Conservation (phyloP, 2,113 vertebrate species). For the Cervus canadensis region DNA sequence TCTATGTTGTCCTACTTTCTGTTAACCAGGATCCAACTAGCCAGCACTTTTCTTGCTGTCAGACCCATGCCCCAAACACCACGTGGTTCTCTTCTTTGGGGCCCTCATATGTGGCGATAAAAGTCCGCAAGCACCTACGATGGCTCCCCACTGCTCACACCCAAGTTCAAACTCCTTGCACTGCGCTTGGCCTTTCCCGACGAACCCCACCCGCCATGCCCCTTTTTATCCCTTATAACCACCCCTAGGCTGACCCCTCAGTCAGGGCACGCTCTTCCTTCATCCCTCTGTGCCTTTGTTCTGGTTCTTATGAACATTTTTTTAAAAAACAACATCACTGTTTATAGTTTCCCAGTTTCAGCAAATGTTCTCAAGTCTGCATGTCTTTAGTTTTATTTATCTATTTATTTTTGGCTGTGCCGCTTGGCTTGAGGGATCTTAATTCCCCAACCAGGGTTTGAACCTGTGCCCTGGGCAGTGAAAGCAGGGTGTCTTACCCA, state of each 20-base stretch:
- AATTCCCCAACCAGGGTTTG: neutral
- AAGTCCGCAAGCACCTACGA: fast-evolving
- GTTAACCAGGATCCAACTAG: neutral
- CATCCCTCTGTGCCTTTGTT: neutral
- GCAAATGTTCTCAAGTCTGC: neutral
- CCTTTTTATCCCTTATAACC: neutral
- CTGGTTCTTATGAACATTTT: neutral
- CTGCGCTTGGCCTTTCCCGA: neutral
- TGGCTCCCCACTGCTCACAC: neutral
- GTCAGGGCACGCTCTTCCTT: neutral
- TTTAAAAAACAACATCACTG: neutral
- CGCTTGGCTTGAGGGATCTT: neutral
- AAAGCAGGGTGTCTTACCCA: neutral
- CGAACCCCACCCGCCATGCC: neutral
- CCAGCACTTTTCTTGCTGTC: neutral
- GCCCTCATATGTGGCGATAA: neutral
- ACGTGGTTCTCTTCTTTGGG: neutral
- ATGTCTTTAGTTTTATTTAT: neutral
- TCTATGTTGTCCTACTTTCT: neutral
- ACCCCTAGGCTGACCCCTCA: neutral
- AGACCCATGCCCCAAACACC: neutral
- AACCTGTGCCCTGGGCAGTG: neutral
- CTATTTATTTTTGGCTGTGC: neutral
- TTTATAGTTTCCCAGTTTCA: neutral
- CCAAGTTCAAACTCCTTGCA: neutral